Evolutionary conservation across 92 coral and sea anemone genomes (phyloP).

Genomic region (Muricea muricata): DNA sequence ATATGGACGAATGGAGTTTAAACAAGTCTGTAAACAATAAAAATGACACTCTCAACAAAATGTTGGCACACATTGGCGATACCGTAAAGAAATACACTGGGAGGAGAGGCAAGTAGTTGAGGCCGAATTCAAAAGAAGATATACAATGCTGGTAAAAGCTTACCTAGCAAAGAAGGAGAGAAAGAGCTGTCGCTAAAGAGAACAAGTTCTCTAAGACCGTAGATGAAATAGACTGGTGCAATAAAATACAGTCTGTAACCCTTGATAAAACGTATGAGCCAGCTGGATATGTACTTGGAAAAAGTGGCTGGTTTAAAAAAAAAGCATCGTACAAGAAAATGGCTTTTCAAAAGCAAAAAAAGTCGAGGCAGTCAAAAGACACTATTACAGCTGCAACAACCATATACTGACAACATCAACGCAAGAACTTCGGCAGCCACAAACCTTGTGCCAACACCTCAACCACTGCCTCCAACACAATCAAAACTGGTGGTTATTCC

Average conservation of each 20-base stretch:
- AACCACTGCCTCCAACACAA: constrained; percentile 22
- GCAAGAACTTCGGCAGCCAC: neutral
- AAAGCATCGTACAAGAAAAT: constrained; percentile 39
- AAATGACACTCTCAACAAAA: constrained; percentile 51
- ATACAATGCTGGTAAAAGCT: constrained; percentile 36
- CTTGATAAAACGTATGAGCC: constrained; percentile 31
- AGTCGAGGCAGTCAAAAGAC: constrained; percentile 44
- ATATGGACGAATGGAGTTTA: constrained; percentile 26
- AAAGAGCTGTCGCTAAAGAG: constrained; percentile 41
- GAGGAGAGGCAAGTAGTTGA: constrained; percentile 27
- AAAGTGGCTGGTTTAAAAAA: constrained; percentile 32
- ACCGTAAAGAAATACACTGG: constrained; percentile 45
- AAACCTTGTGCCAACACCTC: neutral
- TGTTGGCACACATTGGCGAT: constrained; percentile 30
- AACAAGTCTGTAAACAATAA: constrained; percentile 39
- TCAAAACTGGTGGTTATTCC: constrained; percentile 37
- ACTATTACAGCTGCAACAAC: constrained; percentile 10
- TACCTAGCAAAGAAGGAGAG: constrained; percentile 19
- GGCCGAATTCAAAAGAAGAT: constrained; percentile 34
- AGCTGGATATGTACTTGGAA: constrained; percentile 44
- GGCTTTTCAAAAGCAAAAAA: constrained; percentile 46
- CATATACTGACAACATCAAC: no score
- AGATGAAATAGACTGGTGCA: constrained; percentile 40
- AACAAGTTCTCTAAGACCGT: constrained; percentile 46
- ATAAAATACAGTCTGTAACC: constrained; percentile 28